Base-by-base conservation (phyloP, 2,888 invertebrate species). In the Sussaba pulchella region DNA sequence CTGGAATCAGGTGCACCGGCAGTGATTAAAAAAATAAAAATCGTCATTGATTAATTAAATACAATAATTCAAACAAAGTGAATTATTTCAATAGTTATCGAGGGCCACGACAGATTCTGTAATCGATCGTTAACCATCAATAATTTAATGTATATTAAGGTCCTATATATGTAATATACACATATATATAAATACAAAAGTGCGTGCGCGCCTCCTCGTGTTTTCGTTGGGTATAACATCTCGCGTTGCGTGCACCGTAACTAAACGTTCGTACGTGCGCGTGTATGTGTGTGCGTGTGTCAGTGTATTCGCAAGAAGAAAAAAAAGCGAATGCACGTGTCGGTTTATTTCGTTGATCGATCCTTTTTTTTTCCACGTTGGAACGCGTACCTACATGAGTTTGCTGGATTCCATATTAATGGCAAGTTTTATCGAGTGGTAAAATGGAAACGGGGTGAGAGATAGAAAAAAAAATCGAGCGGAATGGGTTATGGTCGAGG, bases 281-380 rank as follows among this genome's bases (percentile, higher is more conserved):
- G 45, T 21, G 57, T 9, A 19, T 24, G 1, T 12, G 43, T 52
- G 14, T 12, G 47, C 43, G 50, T 26, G 78, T 54, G 69, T 17
- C 67, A 36, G 59, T 17, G 59, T 24, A 52, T 69, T 43, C 24
- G 59, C 26, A 50, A 41, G 47, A 43, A 73, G 57, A 47, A 41
- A 41, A 19, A 78, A 57, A 52, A 43, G 9, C 52, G 71, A 75
- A 80, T 75, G 79, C 79, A 80, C 79, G 79, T 80, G 79, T 75
- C 67, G 36, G 75, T 31, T 71, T 59, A 80, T 66, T 80, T 71
- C 54, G 43, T 67, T 61, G 75, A 75, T 80, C 79, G 79, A 80
- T 80, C 54, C 41, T 50, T 47, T 19, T 19, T 19, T 19, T 47
- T 36, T 50, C 8, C n/a, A 9, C 50, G 36, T 36, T 45, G 36